Evolutionary conservation across 2,797 vertebrate species (phyloP).

Genomic region (Euphonia xanthogaster): DNA sequence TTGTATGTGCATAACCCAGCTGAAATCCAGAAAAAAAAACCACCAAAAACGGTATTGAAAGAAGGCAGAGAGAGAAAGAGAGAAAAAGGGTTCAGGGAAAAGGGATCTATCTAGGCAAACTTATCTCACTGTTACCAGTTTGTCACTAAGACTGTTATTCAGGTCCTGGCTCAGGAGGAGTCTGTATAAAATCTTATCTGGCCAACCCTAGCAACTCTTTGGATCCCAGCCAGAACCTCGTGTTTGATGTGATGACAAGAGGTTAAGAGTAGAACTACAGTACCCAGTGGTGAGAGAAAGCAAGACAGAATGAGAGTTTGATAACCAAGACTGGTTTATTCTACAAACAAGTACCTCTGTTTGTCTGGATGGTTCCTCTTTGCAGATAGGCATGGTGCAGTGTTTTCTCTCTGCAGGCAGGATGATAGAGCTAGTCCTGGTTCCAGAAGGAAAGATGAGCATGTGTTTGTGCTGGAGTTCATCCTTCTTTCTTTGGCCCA

Average conservation of each 20-base stretch:
- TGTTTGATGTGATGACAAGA: neutral
- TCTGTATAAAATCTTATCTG: neutral
- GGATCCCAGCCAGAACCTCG: neutral
- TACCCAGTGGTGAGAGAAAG: neutral
- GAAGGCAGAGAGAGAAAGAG: neutral
- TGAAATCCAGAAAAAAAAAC: neutral
- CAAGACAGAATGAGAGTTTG: neutral
- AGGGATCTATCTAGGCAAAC: neutral
- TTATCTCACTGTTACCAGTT: neutral
- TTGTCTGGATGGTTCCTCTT: neutral
- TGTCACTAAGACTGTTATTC: neutral
- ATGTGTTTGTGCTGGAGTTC: neutral
- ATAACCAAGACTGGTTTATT: neutral
- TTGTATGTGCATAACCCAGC: neutral
- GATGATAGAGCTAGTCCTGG: neutral
- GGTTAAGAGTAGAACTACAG: neutral
- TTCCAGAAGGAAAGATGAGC: neutral
- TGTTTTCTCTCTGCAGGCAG: neutral
- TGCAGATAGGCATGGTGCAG: neutral
- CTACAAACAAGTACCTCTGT: neutral
- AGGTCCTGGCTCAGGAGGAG: neutral
- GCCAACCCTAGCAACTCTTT: neutral
- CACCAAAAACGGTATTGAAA: neutral
- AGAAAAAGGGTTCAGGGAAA: neutral
- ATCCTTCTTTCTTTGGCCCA: neutral